A percentile compares a stretch with the other conserved stretches of the same genome.
Evolutionary conservation across 1,140 invertebrate species (phyloP).

Genomic region (Anadara kagoshimensis): DNA sequence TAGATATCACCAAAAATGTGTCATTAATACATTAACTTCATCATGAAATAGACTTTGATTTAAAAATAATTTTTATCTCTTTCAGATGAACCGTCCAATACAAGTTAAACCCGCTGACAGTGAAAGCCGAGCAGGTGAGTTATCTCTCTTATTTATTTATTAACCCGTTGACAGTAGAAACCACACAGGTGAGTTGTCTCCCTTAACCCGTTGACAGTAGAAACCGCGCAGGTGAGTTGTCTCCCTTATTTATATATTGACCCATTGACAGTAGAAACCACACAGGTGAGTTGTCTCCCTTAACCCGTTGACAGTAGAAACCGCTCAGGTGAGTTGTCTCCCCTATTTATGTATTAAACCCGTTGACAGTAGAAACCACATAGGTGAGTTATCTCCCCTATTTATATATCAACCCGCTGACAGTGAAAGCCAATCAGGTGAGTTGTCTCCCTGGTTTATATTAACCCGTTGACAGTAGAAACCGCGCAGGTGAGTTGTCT

Average conservation of each 20-base stretch:
- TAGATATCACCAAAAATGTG: no score
- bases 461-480: no score
- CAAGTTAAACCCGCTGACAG: constrained; percentile 99
- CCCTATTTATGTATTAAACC: constrained; percentile 10
- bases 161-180: no score
- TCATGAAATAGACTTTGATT: no score
- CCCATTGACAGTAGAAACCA: no score
- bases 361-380: no score
- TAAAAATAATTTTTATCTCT: constrained; percentile 30
- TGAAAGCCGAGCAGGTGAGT: constrained; percentile 93
- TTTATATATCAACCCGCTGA: background rate
- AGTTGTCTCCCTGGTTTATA: no score
- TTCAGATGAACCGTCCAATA: constrained; percentile 99
- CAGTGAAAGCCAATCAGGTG: background rate
- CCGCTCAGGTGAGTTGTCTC: no score
- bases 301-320: no score
- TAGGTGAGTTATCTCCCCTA: background rate
- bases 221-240: background rate
- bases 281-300: background rate
- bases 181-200: background rate
- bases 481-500: background rate
- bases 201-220: background rate
- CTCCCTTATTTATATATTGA: no score
- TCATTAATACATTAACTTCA: no score
- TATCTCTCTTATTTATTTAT: background rate